A percentile compares a stretch with the other conserved stretches of the same genome.
phyloP scores from a whole-genome alignment of 1,140 invertebrate species.

The Cardiocondyla obscurior region DNA sequence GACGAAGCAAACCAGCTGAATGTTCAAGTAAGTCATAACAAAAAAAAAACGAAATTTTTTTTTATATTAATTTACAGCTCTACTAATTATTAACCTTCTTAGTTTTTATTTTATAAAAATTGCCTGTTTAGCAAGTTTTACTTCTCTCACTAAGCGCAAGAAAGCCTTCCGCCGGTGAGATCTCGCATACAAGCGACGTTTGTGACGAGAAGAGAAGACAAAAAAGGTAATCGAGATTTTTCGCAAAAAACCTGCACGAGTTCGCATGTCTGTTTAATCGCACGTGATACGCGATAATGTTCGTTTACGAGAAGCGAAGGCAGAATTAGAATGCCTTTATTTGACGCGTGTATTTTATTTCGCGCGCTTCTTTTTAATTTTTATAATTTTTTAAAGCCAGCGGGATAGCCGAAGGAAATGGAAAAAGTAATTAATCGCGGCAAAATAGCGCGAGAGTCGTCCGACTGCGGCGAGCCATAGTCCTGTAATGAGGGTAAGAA shows the following conservation, averaged over 20 bases:
- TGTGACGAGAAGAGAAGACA: background rate
- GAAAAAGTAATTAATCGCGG: constrained; percentile 32
- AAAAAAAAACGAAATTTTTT: too few relatives aligned
- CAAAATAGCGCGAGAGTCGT: constrained; percentile 3
- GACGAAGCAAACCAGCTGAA: background rate
- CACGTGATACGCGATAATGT: background rate
- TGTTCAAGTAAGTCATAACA: background rate
- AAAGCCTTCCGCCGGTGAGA: background rate
- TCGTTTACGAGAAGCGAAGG: background rate
- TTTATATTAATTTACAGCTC: too few relatives aligned
- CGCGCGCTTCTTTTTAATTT: background rate
- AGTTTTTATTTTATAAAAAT: background rate
- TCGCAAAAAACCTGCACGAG: background rate
- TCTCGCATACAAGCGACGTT: background rate
- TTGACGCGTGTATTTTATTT: background rate
- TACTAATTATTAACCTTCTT: background rate
- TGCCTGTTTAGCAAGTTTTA: background rate
- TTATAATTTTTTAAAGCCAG: background rate
- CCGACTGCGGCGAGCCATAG: background rate
- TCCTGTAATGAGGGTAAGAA: constrained; percentile 24
- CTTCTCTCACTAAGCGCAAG: background rate
- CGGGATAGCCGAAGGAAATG: background rate
- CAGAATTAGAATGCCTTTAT: background rate
- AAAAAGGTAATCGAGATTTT: background rate
- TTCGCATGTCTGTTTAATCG: constrained; percentile 4